Percentiles rank a stretch among this genome's conserved stretches.
Conservation (phyloP, 2,888 invertebrate genomes). For the Acleris laterana region DNA sequence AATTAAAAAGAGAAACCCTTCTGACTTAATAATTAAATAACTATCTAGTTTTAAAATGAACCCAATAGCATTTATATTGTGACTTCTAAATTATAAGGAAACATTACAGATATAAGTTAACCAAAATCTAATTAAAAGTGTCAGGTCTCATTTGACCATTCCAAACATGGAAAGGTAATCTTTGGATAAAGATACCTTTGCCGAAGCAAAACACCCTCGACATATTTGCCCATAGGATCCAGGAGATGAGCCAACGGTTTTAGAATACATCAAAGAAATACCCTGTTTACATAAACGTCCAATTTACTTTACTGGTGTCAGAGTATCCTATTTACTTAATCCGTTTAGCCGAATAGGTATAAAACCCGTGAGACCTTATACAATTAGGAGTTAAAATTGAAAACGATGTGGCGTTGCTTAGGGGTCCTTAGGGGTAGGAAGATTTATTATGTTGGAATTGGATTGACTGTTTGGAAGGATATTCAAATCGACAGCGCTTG, state of each 20-base stretch:
- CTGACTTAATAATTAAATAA: too few relatives aligned
- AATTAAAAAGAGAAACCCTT: too few relatives aligned
- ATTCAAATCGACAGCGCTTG: constrained; percentile 12
- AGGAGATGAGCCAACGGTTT: constrained; percentile 18
- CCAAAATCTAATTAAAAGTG: not conserved
- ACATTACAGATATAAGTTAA: not conserved
- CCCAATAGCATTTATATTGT: too few relatives aligned
- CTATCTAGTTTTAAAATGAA: too few relatives aligned
- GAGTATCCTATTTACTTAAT: constrained; percentile 34
- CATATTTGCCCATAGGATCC: constrained; percentile 29
- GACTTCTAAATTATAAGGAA: too few relatives aligned
- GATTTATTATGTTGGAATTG: constrained; percentile 28
- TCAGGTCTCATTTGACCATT: constrained; percentile 10
- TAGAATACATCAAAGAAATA: constrained; percentile 30
- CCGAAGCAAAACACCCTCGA: constrained; percentile 27
- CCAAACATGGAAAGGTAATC: constrained; percentile 22
- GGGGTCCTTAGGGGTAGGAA: constrained; percentile 26
- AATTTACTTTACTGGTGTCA: constrained; percentile 33
- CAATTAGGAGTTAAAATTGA: constrained; percentile 43
- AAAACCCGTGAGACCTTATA: constrained; percentile 36
- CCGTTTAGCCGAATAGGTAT: constrained; percentile 38
- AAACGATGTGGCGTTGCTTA: constrained; percentile 39
- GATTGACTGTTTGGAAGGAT: constrained; percentile 12
- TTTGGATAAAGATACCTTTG: constrained; percentile 15
- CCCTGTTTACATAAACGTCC: constrained; percentile 32